Evolutionary conservation across 2,888 invertebrate genomes (phyloP).

Genomic region (Cephus nigrinus): DNA sequence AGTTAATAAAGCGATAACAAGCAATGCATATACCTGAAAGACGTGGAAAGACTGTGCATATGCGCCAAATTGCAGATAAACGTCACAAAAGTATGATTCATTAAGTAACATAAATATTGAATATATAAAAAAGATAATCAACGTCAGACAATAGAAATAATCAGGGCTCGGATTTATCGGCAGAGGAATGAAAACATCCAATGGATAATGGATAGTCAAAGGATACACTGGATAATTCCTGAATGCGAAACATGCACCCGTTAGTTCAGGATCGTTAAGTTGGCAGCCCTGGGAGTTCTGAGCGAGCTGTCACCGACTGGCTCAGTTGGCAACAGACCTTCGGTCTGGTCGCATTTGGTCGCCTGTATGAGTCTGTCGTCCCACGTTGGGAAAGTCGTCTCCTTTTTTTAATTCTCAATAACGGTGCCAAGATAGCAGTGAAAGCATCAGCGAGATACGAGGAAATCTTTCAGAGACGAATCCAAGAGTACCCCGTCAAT

Average conservation of each 20-base stretch:
- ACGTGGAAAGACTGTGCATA: background rate
- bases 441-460: background rate
- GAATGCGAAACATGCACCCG: background rate
- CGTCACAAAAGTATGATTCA: background rate
- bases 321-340: conserved; percentile 65
- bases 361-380: background rate
- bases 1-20: background rate
- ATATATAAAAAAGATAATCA: background rate
- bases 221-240: background rate
- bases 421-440: background rate
- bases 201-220: background rate
- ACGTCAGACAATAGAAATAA: background rate
- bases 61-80: background rate
- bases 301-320: conserved; percentile 50
- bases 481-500: conserved; percentile 16
- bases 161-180: background rate
- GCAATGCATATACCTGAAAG: background rate
- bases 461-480: background rate
- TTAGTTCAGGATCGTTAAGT: conserved; percentile 13
- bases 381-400: background rate
- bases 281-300: conserved; percentile 28
- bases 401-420: background rate
- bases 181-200: background rate
- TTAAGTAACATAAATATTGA: background rate
- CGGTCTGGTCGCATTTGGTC: conserved; percentile 39